These are phyloP conservation scores for Lepidurus packardi DNA, from an alignment of 1,140 invertebrate genomes.

Conservation along the genomic window DNA sequence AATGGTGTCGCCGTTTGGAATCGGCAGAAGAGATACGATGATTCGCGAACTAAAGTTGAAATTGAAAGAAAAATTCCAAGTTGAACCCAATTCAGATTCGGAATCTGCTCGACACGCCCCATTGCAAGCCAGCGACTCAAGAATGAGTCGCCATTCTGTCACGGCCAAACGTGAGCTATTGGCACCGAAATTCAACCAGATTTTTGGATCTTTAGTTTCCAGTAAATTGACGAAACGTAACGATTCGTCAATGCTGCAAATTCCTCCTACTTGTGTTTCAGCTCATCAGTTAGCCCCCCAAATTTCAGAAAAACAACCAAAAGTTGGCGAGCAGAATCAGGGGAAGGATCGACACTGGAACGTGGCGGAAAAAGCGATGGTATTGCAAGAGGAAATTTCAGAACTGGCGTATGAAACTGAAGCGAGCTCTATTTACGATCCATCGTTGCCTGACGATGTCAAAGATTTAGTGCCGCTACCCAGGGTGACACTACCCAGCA, in stretches of 20 bases:
- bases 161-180: conserved; percentile 37
- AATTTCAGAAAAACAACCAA: background rate
- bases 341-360: background rate
- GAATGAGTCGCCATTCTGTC: conserved; percentile 32
- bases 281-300: background rate
- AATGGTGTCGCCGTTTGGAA: conserved; percentile 12
- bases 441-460: conserved; percentile 29
- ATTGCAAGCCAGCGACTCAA: conserved; percentile 29
- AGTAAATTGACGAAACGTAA: background rate
- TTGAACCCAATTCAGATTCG: conserved; percentile 26
- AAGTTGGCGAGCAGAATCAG: background rate
- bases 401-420: background rate
- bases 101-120: background rate
- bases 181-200: conserved; percentile 38
- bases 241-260: background rate
- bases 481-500: background rate
- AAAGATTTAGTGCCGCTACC: background rate
- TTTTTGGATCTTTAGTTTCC: conserved; percentile 36
- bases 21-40: conserved; percentile 38
- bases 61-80: conserved; percentile 38
- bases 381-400: background rate
- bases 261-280: background rate
- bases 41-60: conserved; percentile 41
- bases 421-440: conserved; percentile 32
- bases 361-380: background rate